Evolutionary conservation across 2,797 vertebrate genomes (phyloP), one percentile per base, ranked within the genome.

Genomic region (Chiloscyllium punctatum): DNA sequence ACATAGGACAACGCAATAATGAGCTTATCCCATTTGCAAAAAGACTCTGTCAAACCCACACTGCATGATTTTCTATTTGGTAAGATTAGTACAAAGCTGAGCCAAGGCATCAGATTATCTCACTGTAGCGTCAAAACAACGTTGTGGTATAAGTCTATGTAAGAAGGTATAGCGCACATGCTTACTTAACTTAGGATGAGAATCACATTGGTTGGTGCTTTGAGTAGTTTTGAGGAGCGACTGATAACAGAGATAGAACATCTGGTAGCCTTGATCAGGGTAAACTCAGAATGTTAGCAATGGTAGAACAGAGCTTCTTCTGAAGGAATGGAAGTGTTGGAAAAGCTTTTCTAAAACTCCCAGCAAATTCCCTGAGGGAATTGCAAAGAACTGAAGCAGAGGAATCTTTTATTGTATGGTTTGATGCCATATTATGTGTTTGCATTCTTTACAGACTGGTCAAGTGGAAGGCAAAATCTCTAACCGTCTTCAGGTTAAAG

Each of bases 11-110:
- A 69, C 37, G 62, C 90, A 42, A 42, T 25, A 42, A 66, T 68
- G n/a, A 92, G n/a, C 90, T 92, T 92, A 92, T 69, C n/a, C 90
- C 90, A 42, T 92, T 92, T 92, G n/a, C 62, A 92, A 42, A 69
- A 62, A 69, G 69, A 68, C 33, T 66, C 90, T 68, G n/a, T n/a
- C 23, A 42, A 37, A 68, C 62, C n/a, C n/a, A 92, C 8, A 25
- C 90, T 68, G 62, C 3, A 8, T 23, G 62, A 5, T 3, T 92
- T 84, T 42, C n/a, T 42, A 66, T n/a, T 68, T 33, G 25, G 1
- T 3, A 66, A 62, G 90, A 92, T 92, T 69, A 92, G n/a, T 69
- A 66, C 8, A 42, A 69, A 92, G 8, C 11, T 37, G 21, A 48
- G 90, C 66, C n/a, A 69, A 69, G n/a, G 90, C n/a, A 69, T n/a